Evolutionary conservation across 2,888 invertebrate species (phyloP), one percentile per base, ranked within the genome.

Genomic region (Julus scanicus): DNA sequence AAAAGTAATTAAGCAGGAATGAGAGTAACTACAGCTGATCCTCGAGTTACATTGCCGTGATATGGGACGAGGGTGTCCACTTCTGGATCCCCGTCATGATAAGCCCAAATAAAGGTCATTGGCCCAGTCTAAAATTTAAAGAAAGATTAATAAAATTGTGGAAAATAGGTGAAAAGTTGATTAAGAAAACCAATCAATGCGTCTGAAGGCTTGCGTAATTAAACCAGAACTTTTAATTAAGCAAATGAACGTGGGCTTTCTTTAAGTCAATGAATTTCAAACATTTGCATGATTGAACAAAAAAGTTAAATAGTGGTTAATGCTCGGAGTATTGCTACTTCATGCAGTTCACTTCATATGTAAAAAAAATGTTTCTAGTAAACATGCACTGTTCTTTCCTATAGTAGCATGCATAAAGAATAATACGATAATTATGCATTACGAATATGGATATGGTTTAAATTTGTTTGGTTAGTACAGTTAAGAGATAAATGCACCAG

Each of bases 81-180:
- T 15, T 63, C 39, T 63, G 88, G 88, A 63, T 88, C 88, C 1
- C 13, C 71, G 39, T 85, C 39, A 44, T 49, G 48, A 71, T 63
- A 88, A 6, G 88, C 88, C 17, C 57, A 88, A 29, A 88, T 88
- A 20, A 88, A 17, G 57, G 57, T 53, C 57, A 88, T 86, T n/a
- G 63, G 57, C 3, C 88, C 88, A 63, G 53, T 49, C 88, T 88
- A 57, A 40, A 44, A 53, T 53, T 13, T 13, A 53, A 53, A 53
- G 9, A 53, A 53, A 44, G 44, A 5, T 44, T 3, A 44, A 44
- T 44, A 44, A 44, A 44, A 44, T 44, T 13, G 53, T 17, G 53
- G 44, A 37, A 20, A 17, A 15, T 0, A 57, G 13, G 86, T 40
- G 40, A 48, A 13, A 39, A 39, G n/a, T 40, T 17, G 17, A 20